Evolutionary conservation across 2,113 vertebrate genomes (phyloP).

Genomic region (Apodemus sylvaticus): DNA sequence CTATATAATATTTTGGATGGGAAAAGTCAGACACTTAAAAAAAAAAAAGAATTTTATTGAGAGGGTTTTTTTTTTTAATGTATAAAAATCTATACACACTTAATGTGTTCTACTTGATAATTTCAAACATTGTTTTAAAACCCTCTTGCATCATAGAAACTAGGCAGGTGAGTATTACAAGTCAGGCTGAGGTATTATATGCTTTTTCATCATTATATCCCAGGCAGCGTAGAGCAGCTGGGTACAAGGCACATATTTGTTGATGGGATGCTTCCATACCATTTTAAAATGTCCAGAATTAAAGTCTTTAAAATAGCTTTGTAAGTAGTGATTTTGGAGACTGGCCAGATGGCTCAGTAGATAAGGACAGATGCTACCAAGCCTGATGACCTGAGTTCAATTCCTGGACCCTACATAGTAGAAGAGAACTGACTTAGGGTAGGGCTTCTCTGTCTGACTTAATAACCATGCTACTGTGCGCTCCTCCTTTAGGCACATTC

Average conservation of each 20-base stretch:
- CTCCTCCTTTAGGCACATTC: neutral
- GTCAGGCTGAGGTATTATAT: neutral
- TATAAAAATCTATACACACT: neutral
- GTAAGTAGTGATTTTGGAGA: neutral
- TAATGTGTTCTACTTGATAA: neutral
- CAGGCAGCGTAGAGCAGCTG: neutral
- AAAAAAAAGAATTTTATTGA: neutral
- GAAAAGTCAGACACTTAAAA: neutral
- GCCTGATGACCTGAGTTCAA: neutral
- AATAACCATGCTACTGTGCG: neutral
- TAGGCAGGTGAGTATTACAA: neutral
- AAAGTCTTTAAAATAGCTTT: slow-evolving; percentile 28
- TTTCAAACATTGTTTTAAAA: neutral
- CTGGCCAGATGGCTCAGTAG: neutral
- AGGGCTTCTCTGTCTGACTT: neutral
- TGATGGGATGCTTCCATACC: neutral
- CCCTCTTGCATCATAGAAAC: neutral
- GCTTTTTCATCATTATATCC: neutral
- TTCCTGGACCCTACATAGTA: neutral
- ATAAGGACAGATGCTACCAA: neutral
- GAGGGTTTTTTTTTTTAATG: neutral
- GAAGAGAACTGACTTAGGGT: neutral
- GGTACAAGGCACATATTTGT: neutral
- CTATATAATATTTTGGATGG: neutral
- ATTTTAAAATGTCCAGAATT: slow-evolving; percentile 16